Evolutionary conservation across 2,888 invertebrate genomes (phyloP).

Genomic region (Drosophila hawaiiensis): DNA sequence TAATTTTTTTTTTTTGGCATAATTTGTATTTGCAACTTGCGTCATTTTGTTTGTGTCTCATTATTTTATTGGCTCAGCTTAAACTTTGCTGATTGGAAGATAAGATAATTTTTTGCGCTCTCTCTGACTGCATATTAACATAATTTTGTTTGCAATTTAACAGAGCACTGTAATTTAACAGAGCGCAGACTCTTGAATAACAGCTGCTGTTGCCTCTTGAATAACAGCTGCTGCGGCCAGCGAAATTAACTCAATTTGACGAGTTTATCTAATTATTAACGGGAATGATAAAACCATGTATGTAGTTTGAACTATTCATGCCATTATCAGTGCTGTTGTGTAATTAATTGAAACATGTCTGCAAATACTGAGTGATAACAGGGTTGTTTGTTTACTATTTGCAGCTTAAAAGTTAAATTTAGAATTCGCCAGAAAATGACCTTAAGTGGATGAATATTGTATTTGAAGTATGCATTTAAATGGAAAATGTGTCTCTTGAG

Average conservation of each 20-base stretch:
- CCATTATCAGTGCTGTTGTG: conserved; percentile 7
- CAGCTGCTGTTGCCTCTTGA: not conserved
- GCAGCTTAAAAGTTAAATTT: not conserved
- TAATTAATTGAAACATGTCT: conserved; percentile 11
- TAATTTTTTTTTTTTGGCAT: too few relatives aligned
- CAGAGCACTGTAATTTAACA: conserved; percentile 3
- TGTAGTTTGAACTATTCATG: not conserved
- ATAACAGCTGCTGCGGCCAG: not conserved
- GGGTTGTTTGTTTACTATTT: conserved; percentile 1
- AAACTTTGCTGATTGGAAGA: not conserved
- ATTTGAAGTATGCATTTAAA: not conserved
- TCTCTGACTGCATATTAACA: not conserved
- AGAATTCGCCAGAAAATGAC: not conserved
- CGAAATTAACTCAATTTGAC: not conserved
- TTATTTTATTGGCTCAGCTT: not conserved
- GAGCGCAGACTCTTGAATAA: not conserved
- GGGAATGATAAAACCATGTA: conserved; percentile 10
- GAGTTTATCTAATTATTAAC: conserved; percentile 11
- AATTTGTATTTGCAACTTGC: not conserved
- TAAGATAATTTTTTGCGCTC: not conserved
- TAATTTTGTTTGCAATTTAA: not conserved
- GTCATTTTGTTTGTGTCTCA: not conserved
- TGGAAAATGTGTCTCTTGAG: not conserved
- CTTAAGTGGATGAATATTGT: not conserved
- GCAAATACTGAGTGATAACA: conserved; percentile 5